Percentiles rank a stretch among this genome's conserved stretches.
These are phyloP conservation scores for Sphaeridia pumilis DNA, from an alignment of 2,888 invertebrate genomes.

Conservation along the genomic window DNA sequence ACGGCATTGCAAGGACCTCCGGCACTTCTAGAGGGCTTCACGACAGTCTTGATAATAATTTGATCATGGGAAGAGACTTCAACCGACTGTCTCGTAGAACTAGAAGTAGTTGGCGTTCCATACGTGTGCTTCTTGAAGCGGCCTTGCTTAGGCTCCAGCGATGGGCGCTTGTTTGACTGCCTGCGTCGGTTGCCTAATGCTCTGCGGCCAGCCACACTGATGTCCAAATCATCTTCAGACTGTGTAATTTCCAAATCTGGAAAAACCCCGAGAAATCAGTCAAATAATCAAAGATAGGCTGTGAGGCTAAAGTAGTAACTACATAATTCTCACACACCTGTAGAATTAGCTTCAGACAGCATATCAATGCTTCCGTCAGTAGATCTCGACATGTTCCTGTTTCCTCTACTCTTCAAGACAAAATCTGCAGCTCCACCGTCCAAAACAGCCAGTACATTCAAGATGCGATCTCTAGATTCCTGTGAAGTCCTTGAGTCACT, in stretches of 20 bases:
- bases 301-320: slow-evolving; percentile 1
- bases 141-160: slow-evolving; percentile 38
- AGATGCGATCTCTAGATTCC: slow-evolving; percentile 26
- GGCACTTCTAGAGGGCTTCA: slow-evolving; percentile 49
- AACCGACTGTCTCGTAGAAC: slow-evolving; percentile 40
- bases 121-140: slow-evolving; percentile 4
- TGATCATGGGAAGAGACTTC: slow-evolving; percentile 49
- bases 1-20: slow-evolving; percentile 56
- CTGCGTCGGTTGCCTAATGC: slow-evolving; percentile 19
- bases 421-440: slow-evolving; percentile 22
- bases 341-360: slow-evolving; percentile 54
- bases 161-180: slow-evolving; percentile 36
- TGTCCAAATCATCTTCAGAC: slow-evolving; percentile 69
- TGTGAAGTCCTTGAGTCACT: slow-evolving; percentile 19
- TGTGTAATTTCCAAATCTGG: slow-evolving; percentile 71
- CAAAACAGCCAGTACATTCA: slow-evolving; percentile 23
- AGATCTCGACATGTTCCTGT: slow-evolving; percentile 11
- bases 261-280: slow-evolving; percentile 46
- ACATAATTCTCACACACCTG: slow-evolving; percentile 48
- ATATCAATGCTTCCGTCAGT: slow-evolving; percentile 36
- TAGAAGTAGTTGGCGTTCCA: too few relatives aligned
- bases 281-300: background rate
- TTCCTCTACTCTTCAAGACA: background rate
- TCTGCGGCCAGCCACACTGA: slow-evolving; percentile 39
- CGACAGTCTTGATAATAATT: slow-evolving; percentile 62